phyloP scores from a whole-genome alignment of 37 sponge, comb jelly and placozoan genomes.

The Dysidea cf. avara region DNA sequence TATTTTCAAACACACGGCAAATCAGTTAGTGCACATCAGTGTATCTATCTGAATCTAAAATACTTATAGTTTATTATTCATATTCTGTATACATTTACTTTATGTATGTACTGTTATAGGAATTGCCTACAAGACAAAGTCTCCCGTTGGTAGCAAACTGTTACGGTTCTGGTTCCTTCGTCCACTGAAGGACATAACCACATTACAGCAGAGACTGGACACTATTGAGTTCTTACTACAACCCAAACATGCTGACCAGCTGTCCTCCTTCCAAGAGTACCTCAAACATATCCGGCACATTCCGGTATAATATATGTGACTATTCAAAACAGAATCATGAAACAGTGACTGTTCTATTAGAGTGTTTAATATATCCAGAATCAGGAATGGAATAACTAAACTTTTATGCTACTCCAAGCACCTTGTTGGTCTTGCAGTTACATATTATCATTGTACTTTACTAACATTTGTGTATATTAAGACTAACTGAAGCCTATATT shows the following conservation, averaged over 20 bases:
- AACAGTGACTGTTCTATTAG: too few species aligned
- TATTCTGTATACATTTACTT: background rate
- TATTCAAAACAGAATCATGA: background rate
- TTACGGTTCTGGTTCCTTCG: constrained; percentile 93
- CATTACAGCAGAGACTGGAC: constrained; percentile 68
- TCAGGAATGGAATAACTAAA: too few species aligned
- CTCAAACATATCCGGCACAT: constrained; percentile 82
- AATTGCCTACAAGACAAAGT: constrained; percentile 85
- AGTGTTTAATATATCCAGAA: too few species aligned
- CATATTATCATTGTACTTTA: too few species aligned
- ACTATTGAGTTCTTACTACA: constrained; percentile 69
- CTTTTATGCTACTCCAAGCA: background rate
- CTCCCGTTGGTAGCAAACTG: constrained; percentile 70
- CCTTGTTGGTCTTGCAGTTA: background rate
- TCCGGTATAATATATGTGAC: too few species aligned
- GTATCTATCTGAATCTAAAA: too few species aligned
- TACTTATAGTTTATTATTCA: background rate
- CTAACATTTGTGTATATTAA: too few species aligned
- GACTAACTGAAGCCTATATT: too few species aligned
- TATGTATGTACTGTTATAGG: constrained; percentile 32
- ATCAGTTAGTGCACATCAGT: too few species aligned
- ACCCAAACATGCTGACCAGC: constrained; percentile 64
- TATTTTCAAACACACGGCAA: too few species aligned
- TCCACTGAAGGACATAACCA: constrained; percentile 64
- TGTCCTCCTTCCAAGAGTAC: constrained; percentile 63